phyloP scores from a whole-genome alignment of 2,888 invertebrate species.

The Geotrupes spiniger region DNA sequence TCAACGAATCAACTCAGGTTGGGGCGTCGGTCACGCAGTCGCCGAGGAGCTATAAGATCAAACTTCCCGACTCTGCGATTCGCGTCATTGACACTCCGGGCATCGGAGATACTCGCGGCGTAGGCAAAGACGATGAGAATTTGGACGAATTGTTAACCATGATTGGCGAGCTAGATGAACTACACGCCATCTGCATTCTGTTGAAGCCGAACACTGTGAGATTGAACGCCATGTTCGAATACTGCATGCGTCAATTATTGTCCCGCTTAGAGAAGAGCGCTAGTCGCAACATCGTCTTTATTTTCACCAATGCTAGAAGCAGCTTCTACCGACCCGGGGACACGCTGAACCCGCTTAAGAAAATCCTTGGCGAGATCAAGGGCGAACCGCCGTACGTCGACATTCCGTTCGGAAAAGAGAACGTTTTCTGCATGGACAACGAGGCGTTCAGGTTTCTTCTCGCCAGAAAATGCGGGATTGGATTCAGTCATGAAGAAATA shows the following conservation, averaged over 20 bases:
- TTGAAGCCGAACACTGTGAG: constrained; percentile 24
- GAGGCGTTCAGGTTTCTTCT: constrained; percentile 22
- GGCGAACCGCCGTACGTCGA: constrained; percentile 13
- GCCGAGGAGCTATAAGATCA: no score
- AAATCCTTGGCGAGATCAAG: constrained; percentile 15
- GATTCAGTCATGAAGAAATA: constrained; percentile 12
- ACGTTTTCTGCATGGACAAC: constrained; percentile 24
- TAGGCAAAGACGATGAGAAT: constrained; percentile 34
- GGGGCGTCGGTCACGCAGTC: constrained; percentile 16
- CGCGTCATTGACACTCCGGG: constrained; percentile 24
- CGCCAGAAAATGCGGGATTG: constrained; percentile 10
- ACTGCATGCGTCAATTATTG: constrained; percentile 25
- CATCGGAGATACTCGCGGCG: constrained; percentile 34
- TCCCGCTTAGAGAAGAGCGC: constrained; percentile 23
- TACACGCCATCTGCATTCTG: constrained; percentile 26
- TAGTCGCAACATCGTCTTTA: constrained; percentile 22
- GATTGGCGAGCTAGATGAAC: constrained; percentile 17
- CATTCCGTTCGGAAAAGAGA: constrained; percentile 15
- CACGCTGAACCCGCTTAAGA: constrained; percentile 18
- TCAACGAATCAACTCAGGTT: constrained; percentile 4
- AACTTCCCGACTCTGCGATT: constrained; percentile 4
- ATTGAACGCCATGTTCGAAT: constrained; percentile 23
- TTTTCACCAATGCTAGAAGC: constrained; percentile 24
- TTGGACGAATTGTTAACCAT: constrained; percentile 34
- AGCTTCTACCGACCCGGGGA: constrained; percentile 26